A percentile compares a stretch with the other conserved stretches of the same genome.
Evolutionary conservation across 2,113 vertebrate genomes (phyloP).

Genomic region (Thamnaconus septentrionalis): DNA sequence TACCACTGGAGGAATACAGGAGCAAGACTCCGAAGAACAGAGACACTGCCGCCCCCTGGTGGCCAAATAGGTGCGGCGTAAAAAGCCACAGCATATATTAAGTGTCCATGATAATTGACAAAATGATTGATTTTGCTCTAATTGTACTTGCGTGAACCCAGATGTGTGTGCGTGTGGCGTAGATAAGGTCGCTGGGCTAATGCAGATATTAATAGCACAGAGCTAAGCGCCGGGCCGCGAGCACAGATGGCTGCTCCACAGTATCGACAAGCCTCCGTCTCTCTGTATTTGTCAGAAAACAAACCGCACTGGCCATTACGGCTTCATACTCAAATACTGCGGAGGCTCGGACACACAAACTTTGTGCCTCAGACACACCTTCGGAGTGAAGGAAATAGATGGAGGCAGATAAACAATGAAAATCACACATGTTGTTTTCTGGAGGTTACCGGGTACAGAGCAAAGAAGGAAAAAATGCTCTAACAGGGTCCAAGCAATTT

Average conservation of each 20-base stretch:
- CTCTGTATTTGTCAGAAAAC: constrained; percentile 58
- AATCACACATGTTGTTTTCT: constrained; percentile 8
- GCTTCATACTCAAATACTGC: constrained; percentile 35
- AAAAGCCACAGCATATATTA: constrained; percentile 18
- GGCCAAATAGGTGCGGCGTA: constrained; percentile 18
- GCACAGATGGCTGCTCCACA: constrained; percentile 64
- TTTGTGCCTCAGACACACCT: not conserved
- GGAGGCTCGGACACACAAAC: constrained; percentile 8
- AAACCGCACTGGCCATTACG: constrained; percentile 29
- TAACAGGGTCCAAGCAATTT: constrained; percentile 50
- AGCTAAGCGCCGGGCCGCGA: constrained; percentile 35
- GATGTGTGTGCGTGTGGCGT: constrained; percentile 39
- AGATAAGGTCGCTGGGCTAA: constrained; percentile 47
- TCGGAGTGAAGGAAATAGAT: not conserved
- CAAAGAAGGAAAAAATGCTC: constrained; percentile 42
- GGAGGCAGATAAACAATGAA: constrained; percentile 2
- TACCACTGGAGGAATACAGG: too few species aligned
- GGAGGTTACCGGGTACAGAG: constrained; percentile 24
- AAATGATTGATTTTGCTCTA: constrained; percentile 54
- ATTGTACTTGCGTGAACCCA: constrained; percentile 7
- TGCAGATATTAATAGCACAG: constrained; percentile 54
- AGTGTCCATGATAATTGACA: constrained; percentile 31
- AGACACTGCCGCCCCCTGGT: constrained; percentile 46
- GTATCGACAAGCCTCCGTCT: constrained; percentile 61
- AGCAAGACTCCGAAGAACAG: not conserved